Conservation (phyloP, 2,888 invertebrate genomes). For the Thereva nobilitata region DNA sequence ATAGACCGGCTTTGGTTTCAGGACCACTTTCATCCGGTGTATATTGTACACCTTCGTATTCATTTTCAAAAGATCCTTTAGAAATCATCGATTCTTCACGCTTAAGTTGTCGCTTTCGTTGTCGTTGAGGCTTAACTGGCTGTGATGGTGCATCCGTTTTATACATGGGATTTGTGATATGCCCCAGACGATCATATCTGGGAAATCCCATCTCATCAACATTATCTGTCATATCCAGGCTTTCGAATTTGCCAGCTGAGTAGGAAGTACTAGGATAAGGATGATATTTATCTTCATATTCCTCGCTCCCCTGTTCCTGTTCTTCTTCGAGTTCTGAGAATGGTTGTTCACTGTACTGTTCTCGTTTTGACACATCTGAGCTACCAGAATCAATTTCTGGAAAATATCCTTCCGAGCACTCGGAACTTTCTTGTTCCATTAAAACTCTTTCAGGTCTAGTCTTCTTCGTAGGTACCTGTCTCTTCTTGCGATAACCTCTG, state of each 20-base stretch:
- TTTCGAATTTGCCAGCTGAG: conserved; percentile 60
- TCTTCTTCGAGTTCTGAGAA: conserved; percentile 59
- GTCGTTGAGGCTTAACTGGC: conserved; percentile 59
- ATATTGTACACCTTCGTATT: conserved; percentile 42
- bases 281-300: conserved; percentile 64
- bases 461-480: conserved; percentile 61
- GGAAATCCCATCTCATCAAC: conserved; percentile 71
- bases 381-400: conserved; percentile 68
- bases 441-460: conserved; percentile 52
- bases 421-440: conserved; percentile 65
- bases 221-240: conserved; percentile 66
- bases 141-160: conserved; percentile 48
- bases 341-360: conserved; percentile 48
- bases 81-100: conserved; percentile 53
- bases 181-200: conserved; percentile 65
- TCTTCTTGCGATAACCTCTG: conserved; percentile 70
- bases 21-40: conserved; percentile 52
- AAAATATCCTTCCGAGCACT: conserved; percentile 71
- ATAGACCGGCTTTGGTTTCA: conserved; percentile 54
- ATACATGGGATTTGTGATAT: conserved; percentile 58
- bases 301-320: conserved; percentile 58
- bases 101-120: conserved; percentile 55
- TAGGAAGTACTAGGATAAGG: conserved; percentile 52
- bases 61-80: conserved; percentile 40
- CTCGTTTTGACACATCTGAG: conserved; percentile 65